phyloP scores from a whole-genome alignment of 2,113 vertebrate species.

The Girardinichthys multiradiatus region DNA sequence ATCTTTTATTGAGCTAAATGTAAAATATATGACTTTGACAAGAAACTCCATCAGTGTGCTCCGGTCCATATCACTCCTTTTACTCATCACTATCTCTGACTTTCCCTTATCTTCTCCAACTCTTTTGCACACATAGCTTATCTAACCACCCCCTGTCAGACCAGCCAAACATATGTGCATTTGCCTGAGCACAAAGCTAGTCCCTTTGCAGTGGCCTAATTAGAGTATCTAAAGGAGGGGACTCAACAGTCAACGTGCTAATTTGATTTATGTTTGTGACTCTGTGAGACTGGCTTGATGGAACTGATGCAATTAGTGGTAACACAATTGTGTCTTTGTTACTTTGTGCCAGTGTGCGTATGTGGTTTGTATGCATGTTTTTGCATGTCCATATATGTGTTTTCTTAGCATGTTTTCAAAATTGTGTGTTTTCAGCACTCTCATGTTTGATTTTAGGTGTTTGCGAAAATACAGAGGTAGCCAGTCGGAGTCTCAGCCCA shows the following conservation, averaged over 20 bases:
- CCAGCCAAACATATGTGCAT: conserved; percentile 4
- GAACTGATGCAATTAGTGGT: conserved; percentile 75
- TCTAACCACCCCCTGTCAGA: conserved; percentile 56
- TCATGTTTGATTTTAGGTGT: conserved; percentile 31
- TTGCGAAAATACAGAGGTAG: conserved; percentile 9
- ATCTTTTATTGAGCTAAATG: conserved; percentile 60
- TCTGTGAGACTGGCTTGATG: conserved; percentile 60
- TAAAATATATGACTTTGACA: conserved; percentile 64
- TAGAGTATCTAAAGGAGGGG: conserved; percentile 63
- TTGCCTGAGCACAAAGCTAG: conserved; percentile 18
- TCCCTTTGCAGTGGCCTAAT: conserved; percentile 61
- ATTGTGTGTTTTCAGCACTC: conserved; percentile 13
- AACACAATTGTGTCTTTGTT: conserved; percentile 57
- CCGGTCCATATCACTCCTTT: conserved; percentile 43
- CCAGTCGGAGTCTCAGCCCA: neutral
- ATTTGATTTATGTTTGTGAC: conserved; percentile 73
- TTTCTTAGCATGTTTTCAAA: conserved; percentile 23
- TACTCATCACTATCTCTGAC: conserved; percentile 34
- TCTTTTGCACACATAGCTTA: conserved; percentile 45
- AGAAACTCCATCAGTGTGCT: conserved; percentile 62
- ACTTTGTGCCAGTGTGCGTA: conserved; percentile 5
- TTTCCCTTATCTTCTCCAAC: conserved; percentile 52
- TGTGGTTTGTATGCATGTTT: conserved; percentile 12
- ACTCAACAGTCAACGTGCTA: conserved; percentile 60
- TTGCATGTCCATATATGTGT: neutral